Evolutionary conservation across 2,888 invertebrate species (phyloP).

Genomic region (Heteromyza rotundicornis): DNA sequence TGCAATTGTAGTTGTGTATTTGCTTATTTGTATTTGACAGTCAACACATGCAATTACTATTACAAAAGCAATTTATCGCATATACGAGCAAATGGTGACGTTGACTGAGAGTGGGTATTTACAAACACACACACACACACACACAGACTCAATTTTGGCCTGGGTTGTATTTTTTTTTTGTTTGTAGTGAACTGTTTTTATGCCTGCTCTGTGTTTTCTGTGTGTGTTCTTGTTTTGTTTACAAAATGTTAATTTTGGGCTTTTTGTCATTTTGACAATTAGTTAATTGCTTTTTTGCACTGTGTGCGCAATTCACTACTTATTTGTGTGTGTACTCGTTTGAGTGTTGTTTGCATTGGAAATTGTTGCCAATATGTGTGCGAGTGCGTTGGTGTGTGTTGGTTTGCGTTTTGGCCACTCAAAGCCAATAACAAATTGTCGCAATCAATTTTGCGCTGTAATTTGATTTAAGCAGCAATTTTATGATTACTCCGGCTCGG

Average conservation of each 20-base stretch:
- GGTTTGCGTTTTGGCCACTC: not conserved
- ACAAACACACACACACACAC: too few species aligned
- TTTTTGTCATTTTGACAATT: slow-evolving; percentile 8
- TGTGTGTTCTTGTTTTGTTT: not conserved
- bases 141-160: too few species aligned
- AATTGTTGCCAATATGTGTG: too few species aligned
- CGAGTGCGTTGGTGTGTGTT: not conserved
- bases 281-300: not conserved
- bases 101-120: too few species aligned
- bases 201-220: not conserved
- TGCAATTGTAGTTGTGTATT: too few species aligned
- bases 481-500: too few species aligned
- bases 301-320: not conserved
- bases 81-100: too few species aligned
- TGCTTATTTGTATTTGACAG: slow-evolving; percentile 1
- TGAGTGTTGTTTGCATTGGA: too few species aligned
- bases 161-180: too few species aligned
- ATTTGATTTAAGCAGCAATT: not conserved
- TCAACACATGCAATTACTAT: not conserved
- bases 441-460: not conserved
- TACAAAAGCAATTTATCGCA: slow-evolving; percentile 3
- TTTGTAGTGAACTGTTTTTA: not conserved
- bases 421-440: not conserved
- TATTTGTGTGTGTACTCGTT: too few species aligned
- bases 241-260: not conserved